Evolutionary conservation across 2,797 vertebrate species (phyloP), one percentile per base, ranked within the genome.

Genomic region (Chelidonichthys spinosus): DNA sequence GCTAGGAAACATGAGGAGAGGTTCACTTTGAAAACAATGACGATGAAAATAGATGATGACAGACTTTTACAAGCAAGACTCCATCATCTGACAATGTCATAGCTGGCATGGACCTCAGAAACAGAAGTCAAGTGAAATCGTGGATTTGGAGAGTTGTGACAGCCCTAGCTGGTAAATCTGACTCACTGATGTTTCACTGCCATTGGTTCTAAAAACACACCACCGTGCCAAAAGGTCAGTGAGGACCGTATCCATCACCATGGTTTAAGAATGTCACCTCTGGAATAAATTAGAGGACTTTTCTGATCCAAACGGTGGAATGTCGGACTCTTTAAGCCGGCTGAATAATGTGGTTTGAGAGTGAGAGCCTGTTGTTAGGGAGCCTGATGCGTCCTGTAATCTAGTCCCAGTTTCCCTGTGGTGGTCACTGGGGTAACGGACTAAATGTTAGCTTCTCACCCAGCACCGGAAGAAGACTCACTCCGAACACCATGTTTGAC

Each of bases 311-410:
- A 25, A 25, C 25, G 25, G 25, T 25, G 25, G 25, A 25, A 25
- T 25, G 25, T 25, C 25, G 25, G 25, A 25, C 25, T 25, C 37
- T 39, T 11, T 7, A n/a, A 17, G 36, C 13, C 11, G 53, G 40
- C 18, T 39, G 14, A 76, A 46, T 44, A 39, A 13, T 33, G 9
- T n/a, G 4, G n/a, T 55, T 64, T 74, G 71, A 59, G 73, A 56
- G 54, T 44, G 25, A 76, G 55, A 37, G 25, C 32, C 54, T 67
- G 61, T 60, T 64, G 36, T 75, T 72, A 58, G 10, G 60, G 32
- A 65, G 10, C n/a, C 3, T 50, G 61, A 63, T 74, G n/a, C 32
- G 36, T 73, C 79, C 69, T 82, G 56, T 84, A 77, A 85, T 89
- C 75, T 80, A 25, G 33, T 40, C 44, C 35, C 53, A 63, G 46